These are phyloP conservation scores for Sapayoa aenigma DNA, from an alignment of 2,113 vertebrate species.

Conservation along the genomic window DNA sequence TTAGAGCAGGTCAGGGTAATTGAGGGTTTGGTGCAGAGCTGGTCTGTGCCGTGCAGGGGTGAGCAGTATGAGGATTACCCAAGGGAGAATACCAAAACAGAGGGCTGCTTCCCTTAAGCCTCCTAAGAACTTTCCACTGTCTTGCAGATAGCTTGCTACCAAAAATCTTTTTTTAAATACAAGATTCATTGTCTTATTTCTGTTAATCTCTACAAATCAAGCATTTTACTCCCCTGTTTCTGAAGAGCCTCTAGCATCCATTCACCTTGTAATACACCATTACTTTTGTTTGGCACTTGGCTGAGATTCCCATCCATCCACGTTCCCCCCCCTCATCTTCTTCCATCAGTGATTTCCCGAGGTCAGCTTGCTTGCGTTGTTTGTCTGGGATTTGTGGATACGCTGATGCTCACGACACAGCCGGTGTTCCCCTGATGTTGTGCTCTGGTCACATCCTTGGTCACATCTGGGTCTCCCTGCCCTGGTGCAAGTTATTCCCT, in stretches of 20 bases:
- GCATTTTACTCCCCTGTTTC: background rate
- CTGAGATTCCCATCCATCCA: background rate
- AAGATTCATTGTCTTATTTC: background rate
- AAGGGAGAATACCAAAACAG: background rate
- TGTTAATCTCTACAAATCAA: background rate
- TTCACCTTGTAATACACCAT: background rate
- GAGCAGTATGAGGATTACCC: accelerated
- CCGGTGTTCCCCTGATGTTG: accelerated
- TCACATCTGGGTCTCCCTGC: background rate
- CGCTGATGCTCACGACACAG: background rate
- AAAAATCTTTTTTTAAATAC: background rate
- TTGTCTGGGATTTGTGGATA: background rate
- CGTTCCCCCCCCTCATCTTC: background rate
- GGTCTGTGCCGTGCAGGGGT: accelerated
- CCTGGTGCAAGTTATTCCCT: background rate
- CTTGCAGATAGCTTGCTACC: background rate
- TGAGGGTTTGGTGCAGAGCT: background rate
- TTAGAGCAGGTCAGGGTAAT: background rate
- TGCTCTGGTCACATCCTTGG: background rate
- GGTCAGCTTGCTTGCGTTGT: background rate
- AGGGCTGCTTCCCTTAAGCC: background rate
- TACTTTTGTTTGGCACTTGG: background rate
- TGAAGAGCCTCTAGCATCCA: background rate
- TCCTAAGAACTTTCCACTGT: background rate
- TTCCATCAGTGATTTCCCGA: background rate